These are phyloP conservation scores for Lepisosteus osseus DNA, from an alignment of 2,113 vertebrate species.

Conservation along the genomic window DNA sequence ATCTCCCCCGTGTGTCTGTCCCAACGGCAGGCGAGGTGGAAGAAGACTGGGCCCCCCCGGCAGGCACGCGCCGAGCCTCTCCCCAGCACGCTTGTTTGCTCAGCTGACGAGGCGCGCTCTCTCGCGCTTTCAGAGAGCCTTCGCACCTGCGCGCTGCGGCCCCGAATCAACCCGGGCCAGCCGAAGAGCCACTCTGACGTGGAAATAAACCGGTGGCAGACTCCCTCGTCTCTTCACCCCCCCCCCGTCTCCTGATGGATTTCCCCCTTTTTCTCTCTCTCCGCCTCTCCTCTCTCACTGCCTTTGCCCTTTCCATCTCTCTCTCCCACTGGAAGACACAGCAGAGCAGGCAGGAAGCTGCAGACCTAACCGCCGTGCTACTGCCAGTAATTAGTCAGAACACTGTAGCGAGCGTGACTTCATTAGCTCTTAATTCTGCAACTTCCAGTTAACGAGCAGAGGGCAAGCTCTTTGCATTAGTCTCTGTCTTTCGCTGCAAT, in stretches of 20 bases:
- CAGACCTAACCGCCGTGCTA: not conserved
- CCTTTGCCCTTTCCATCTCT: not conserved
- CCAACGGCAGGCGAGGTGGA: not conserved
- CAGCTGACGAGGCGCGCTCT: constrained; percentile 4
- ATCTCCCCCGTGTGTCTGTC: too few species aligned
- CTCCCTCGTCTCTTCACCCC: not conserved
- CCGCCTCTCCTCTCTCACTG: not conserved
- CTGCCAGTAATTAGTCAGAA: not conserved
- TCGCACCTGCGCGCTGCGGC: not conserved
- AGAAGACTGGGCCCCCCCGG: not conserved
- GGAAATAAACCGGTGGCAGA: not conserved
- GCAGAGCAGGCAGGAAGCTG: not conserved
- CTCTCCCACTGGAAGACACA: not conserved
- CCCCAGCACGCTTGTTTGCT: constrained; percentile 2
- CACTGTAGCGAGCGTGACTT: not conserved
- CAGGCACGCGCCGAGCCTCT: not conserved
- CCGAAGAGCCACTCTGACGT: not conserved
- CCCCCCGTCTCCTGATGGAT: too few species aligned
- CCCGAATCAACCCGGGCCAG: not conserved
- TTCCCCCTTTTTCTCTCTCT: not conserved
- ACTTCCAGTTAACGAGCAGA: not conserved
- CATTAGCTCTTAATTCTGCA: constrained; percentile 1
- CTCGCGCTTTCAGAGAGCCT: not conserved
- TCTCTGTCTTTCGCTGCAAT: not conserved
- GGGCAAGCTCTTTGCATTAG: not conserved